These are phyloP conservation scores for Tyto alba DNA, from an alignment of 2,113 vertebrate genomes.

Conservation along the genomic window DNA sequence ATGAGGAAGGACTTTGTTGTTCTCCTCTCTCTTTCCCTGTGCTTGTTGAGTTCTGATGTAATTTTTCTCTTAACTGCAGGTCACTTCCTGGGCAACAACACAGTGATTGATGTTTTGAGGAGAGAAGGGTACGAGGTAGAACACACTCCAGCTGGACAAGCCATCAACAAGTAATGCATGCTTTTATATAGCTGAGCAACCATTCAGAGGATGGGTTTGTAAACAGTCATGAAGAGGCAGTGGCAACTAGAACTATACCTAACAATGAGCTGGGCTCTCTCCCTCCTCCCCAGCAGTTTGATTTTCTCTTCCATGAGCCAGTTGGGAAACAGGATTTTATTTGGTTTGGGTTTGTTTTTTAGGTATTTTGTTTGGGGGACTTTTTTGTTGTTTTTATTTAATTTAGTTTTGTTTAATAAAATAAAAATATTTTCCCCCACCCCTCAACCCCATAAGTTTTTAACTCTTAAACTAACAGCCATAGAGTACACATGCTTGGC, in stretches of 20 bases:
- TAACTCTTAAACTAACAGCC: background rate
- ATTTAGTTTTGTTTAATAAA: background rate
- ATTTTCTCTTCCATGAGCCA: background rate
- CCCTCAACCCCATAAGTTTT: background rate
- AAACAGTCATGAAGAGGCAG: background rate
- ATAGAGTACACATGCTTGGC: background rate
- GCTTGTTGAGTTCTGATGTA: background rate
- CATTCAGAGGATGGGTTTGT: background rate
- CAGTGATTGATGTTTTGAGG: conserved; percentile 86
- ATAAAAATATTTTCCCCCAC: background rate
- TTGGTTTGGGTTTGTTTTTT: background rate
- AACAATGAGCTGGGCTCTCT: background rate
- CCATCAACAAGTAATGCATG: conserved; percentile 78
- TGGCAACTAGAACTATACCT: background rate
- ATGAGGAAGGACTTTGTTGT: background rate
- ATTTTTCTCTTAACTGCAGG: conserved; percentile 73
- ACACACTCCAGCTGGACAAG: conserved; percentile 82
- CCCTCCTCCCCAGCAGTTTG: background rate
- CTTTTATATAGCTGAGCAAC: background rate
- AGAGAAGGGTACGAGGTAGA: conserved; percentile 84
- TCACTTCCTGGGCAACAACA: conserved; percentile 92
- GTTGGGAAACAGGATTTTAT: background rate
- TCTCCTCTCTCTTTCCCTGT: background rate
- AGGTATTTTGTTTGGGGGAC: background rate
- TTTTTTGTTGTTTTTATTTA: background rate